Percentiles rank a stretch among this genome's conserved stretches.
phyloP scores from a whole-genome alignment of 2,888 invertebrate genomes.

The Julus scandinavius region DNA sequence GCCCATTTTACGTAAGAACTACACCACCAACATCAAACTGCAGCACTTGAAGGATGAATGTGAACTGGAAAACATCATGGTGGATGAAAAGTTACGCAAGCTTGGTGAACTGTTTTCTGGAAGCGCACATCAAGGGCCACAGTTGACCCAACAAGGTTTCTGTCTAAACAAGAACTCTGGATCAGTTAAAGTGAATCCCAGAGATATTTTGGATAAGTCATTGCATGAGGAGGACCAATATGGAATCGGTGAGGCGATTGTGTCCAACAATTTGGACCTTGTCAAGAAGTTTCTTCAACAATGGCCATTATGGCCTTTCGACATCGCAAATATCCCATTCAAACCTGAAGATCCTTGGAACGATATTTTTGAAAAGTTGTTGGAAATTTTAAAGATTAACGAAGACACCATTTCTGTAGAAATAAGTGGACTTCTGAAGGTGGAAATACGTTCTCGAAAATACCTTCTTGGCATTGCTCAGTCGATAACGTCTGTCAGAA shows the following conservation, averaged over 20 bases:
- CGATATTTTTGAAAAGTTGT: neutral
- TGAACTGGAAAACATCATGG: neutral
- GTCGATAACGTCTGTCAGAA: neutral
- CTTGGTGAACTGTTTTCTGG: neutral
- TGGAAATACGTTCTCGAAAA: neutral
- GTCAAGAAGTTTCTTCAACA: neutral
- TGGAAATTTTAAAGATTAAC: neutral
- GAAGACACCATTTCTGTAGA: neutral
- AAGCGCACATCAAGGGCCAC: neutral
- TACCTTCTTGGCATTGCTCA: neutral
- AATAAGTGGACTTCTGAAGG: neutral
- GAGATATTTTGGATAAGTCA: neutral
- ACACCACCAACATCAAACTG: neutral
- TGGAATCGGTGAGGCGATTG: neutral
- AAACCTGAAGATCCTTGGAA: neutral
- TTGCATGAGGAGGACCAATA: neutral
- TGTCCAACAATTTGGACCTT: neutral
- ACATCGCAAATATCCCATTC: neutral
- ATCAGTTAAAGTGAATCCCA: neutral
- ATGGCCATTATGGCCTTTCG: neutral
- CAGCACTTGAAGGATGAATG: slow-evolving; percentile 5
- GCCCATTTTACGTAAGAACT: slow-evolving; percentile 12
- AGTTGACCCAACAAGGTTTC: neutral
- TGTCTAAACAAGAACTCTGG: neutral
- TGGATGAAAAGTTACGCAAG: neutral